A percentile compares a stretch with the other conserved stretches of the same genome.
These are phyloP conservation scores for Drosophila buzzatii DNA, from an alignment of 2,888 invertebrate genomes.

Conservation along the genomic window DNA sequence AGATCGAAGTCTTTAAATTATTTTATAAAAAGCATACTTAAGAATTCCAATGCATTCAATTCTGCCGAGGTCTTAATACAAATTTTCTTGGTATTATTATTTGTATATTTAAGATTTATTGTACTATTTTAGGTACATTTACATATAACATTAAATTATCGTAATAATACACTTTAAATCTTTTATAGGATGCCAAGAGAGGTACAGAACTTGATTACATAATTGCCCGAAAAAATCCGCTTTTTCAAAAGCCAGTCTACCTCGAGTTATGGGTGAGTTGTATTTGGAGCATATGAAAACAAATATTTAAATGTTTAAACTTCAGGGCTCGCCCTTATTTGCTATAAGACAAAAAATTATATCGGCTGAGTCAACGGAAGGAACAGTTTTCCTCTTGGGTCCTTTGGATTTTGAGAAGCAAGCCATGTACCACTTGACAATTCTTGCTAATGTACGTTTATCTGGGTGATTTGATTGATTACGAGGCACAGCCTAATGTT, in stretches of 20 bases:
- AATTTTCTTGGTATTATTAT: too few relatives aligned
- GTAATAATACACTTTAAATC: too few relatives aligned
- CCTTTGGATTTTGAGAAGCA: conserved; percentile 95
- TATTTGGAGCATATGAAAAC: not conserved
- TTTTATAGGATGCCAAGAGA: conserved; percentile 89
- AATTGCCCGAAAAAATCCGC: conserved; percentile 92
- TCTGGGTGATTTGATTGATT: not conserved
- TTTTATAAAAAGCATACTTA: not conserved
- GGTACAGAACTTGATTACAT: conserved; percentile 94
- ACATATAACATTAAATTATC: too few relatives aligned
- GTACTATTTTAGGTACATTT: too few relatives aligned
- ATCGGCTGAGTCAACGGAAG: conserved; percentile 91
- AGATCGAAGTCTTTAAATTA: not conserved
- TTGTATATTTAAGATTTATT: too few relatives aligned
- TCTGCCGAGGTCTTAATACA: not conserved
- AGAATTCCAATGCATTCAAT: not conserved
- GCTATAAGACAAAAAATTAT: conserved; percentile 92
- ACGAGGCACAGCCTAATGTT: not conserved
- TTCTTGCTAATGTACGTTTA: conserved; percentile 93
- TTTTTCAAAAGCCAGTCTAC: conserved; percentile 91
- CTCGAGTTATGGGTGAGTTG: conserved; percentile 92
- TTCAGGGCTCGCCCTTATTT: conserved; percentile 91
- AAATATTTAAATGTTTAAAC: conserved; percentile 18
- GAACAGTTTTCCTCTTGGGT: conserved; percentile 91
- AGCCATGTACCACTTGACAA: conserved; percentile 94